A percentile compares a stretch with the other conserved stretches of the same genome.
Evolutionary conservation across 2,113 vertebrate genomes (phyloP).

Genomic region (Daboia siamensis): DNA sequence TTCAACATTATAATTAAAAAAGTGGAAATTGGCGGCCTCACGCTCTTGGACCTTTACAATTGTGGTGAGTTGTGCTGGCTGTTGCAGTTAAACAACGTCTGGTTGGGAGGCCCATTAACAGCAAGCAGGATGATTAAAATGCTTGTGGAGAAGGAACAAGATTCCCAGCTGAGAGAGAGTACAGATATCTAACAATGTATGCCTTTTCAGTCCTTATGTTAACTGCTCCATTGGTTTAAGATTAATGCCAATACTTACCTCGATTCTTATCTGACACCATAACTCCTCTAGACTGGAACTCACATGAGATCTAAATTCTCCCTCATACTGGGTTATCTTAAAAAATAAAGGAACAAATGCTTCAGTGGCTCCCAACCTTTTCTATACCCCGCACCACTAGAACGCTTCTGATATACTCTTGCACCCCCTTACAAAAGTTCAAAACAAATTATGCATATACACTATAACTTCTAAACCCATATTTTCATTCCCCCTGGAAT

Average conservation of each 20-base stretch:
- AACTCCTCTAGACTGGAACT: not conserved
- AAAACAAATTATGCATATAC: too few relatives aligned
- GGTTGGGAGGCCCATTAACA: not conserved
- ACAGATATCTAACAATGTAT: not conserved
- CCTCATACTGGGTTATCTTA: not conserved
- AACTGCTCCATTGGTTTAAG: not conserved
- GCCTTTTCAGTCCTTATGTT: not conserved
- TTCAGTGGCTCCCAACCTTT: too few relatives aligned
- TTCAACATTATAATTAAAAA: not conserved
- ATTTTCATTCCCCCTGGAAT: too few relatives aligned
- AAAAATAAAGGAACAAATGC: not conserved
- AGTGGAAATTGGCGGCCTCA: not conserved
- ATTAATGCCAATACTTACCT: not conserved
- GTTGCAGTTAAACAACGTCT: not conserved
- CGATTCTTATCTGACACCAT: not conserved
- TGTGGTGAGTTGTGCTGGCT: not conserved
- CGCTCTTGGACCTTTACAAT: not conserved
- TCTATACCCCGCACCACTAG: too few relatives aligned
- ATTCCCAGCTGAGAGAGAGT: not conserved
- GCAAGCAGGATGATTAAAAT: not conserved
- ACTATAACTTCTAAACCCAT: too few relatives aligned
- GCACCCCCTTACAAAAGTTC: too few relatives aligned
- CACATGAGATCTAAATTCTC: not conserved
- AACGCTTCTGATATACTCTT: too few relatives aligned
- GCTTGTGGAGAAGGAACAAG: not conserved